Conservation (phyloP, 2,797 vertebrate genomes). For the Neoniphon sammara region DNA sequence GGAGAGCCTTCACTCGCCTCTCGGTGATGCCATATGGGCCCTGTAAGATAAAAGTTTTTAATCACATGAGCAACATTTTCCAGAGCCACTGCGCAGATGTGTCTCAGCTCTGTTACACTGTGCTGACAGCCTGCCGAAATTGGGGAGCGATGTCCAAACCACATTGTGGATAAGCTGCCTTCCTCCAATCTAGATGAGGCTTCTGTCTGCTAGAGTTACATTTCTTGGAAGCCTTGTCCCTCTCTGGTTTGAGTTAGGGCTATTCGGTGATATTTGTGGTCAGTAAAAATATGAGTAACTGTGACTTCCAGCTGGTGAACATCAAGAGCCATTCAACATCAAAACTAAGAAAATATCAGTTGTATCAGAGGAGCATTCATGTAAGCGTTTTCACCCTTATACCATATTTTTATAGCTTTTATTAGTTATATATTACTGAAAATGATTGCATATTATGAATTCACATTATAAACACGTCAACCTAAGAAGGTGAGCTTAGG, state of each 20-base stretch:
- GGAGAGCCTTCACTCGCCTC: not conserved
- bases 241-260: not conserved
- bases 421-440: no score
- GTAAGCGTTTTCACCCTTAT: no score
- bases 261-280: not conserved
- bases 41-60: conserved; percentile 40
- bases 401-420: no score
- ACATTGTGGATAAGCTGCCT: conserved; percentile 28
- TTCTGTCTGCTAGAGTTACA: not conserved
- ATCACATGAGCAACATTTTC: conserved; percentile 68
- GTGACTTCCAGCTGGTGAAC: no score
- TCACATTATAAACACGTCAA: no score
- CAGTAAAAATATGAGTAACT: not conserved
- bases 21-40: not conserved
- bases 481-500: no score
- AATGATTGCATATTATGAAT: no score
- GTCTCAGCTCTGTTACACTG: not conserved
- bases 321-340: no score
- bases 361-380: no score
- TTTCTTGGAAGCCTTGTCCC: not conserved
- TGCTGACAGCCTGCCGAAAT: conserved; percentile 40
- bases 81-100: conserved; percentile 40
- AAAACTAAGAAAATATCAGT: no score
- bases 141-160: conserved; percentile 46
- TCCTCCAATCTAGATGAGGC: not conserved